Percentiles rank a stretch among this genome's conserved stretches.
These are phyloP conservation scores for Aphrophora alni DNA, from an alignment of 2,888 invertebrate genomes.

Conservation along the genomic window DNA sequence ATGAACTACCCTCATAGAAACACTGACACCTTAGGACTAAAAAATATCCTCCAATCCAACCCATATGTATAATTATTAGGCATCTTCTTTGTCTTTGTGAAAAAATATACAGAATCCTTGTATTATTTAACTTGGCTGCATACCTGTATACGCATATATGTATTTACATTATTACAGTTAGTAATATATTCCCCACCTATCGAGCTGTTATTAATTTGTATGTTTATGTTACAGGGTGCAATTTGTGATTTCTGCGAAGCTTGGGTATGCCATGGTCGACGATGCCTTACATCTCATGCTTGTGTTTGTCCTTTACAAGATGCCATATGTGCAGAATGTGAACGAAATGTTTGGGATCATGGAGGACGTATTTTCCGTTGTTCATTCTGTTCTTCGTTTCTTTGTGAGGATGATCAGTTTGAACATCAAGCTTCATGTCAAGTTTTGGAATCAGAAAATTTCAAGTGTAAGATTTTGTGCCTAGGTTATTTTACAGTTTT, in stretches of 20 bases:
- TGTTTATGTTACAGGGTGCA: constrained; percentile 80
- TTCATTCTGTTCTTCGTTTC: constrained; percentile 85
- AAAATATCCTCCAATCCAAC: too few species aligned
- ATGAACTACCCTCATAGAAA: too few species aligned
- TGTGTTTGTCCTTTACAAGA: constrained; percentile 90
- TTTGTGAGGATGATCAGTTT: constrained; percentile 96
- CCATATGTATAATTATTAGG: too few species aligned
- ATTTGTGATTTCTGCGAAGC: constrained; percentile 98
- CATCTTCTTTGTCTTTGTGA: too few species aligned
- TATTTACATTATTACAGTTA: too few species aligned
- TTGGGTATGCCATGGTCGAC: constrained; percentile 94
- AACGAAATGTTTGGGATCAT: constrained; percentile 94
- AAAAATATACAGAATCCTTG: too few species aligned
- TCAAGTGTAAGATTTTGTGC: constrained; percentile 79
- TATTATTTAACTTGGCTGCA: too few species aligned
- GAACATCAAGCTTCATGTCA: constrained; percentile 98
- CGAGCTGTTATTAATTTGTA: too few species aligned
- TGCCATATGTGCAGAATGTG: constrained; percentile 90
- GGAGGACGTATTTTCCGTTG: constrained; percentile 92
- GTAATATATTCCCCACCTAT: too few species aligned
- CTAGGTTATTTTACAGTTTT: too few species aligned
- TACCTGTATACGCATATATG: too few species aligned
- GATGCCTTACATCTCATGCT: constrained; percentile 88
- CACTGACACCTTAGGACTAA: too few species aligned
- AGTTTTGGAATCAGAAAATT: constrained; percentile 92